Evolutionary conservation across 2,113 vertebrate species (phyloP).

Genomic region (Oxyura jamaicensis): DNA sequence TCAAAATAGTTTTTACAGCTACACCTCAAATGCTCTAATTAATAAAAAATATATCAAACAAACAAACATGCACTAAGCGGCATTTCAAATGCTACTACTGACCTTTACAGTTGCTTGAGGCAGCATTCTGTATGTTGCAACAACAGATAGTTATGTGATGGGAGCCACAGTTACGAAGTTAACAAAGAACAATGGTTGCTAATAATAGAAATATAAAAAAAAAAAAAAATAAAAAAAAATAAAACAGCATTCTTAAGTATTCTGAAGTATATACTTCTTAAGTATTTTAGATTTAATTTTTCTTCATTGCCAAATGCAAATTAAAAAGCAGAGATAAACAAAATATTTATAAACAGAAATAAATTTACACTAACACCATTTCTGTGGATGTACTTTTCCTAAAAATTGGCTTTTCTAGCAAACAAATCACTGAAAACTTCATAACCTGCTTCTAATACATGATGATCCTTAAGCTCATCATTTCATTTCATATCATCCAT

Average conservation of each 20-base stretch:
- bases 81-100: constrained; percentile 17
- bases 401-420: not conserved
- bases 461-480: not conserved
- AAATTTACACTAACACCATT: not conserved
- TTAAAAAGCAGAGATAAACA: not conserved
- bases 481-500: not conserved
- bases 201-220: not conserved
- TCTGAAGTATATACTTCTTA: not conserved
- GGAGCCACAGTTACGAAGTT: not conserved
- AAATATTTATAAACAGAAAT: not conserved
- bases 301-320: not conserved
- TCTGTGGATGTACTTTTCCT: not conserved
- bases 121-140: not conserved
- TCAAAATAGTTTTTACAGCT: constrained; percentile 16
- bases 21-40: constrained; percentile 30
- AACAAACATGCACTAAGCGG: not conserved
- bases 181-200: not conserved
- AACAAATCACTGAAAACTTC: not conserved
- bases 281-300: not conserved
- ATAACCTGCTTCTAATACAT: not conserved
- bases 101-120: constrained; percentile 13
- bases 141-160: not conserved
- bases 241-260: not conserved
- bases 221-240: not conserved
- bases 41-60: constrained; percentile 14